Percentiles rank a stretch among this genome's conserved stretches.
Conservation (phyloP, 2,888 invertebrate species). For the Phoenoteleia sp. region DNA sequence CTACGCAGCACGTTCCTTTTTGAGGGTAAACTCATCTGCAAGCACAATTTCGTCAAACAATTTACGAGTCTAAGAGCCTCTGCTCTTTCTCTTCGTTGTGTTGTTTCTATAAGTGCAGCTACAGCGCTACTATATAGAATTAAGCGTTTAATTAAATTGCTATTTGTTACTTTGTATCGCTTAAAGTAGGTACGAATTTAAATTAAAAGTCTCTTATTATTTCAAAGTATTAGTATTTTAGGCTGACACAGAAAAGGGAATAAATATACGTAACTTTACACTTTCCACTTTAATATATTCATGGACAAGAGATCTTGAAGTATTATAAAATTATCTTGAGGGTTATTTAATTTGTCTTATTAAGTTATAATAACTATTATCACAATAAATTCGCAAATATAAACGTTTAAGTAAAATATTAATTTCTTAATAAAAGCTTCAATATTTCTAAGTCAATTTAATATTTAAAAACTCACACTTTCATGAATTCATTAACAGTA, state of each 20-base stretch:
- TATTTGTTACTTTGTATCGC: constrained; percentile 63
- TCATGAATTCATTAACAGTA: no score
- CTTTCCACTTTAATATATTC: no score
- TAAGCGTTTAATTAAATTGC: constrained; percentile 64
- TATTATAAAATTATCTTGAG: no score
- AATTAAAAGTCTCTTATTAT: constrained; percentile 46
- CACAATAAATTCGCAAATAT: no score
- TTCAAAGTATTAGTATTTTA: constrained; percentile 25
- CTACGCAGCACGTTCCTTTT: constrained; percentile 63
- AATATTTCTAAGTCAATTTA: no score
- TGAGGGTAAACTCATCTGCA: constrained; percentile 69
- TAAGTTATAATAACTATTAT: no score
- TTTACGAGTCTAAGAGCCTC: constrained; percentile 65
- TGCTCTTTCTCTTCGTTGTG: constrained; percentile 54
- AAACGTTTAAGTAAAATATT: no score
- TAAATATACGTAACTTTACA: neutral
- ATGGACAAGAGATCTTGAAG: no score
- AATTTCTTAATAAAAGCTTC: no score
- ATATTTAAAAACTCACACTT: no score
- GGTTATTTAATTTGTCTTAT: no score
- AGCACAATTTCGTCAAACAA: constrained; percentile 71
- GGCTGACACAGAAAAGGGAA: neutral
- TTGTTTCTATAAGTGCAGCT: constrained; percentile 59
- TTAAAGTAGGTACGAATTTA: constrained; percentile 40
- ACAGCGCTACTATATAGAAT: constrained; percentile 35